Base-by-base conservation (phyloP, 2,113 vertebrate species). In the Ia io region DNA sequence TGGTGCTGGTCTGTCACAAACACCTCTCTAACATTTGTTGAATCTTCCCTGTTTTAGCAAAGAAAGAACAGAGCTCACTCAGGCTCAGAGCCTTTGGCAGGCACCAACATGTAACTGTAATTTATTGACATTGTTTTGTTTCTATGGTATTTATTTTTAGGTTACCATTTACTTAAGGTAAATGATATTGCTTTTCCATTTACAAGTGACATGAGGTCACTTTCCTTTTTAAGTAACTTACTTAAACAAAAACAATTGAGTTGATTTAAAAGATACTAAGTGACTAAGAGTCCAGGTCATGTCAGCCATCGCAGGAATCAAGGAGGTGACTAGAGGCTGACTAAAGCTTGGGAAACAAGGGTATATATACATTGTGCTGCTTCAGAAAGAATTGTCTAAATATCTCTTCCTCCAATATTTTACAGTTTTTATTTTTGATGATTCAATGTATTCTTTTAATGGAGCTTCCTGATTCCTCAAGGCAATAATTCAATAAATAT, bases 111-210 rank as follows among this genome's bases (percentile, higher is more conserved):
- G 80, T 74, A 23, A 53, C 30, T 84, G 18, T 84, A 71, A 87
- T 93, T 93, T 91, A 95, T 91, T 51, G 89, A 63, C 88, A 86
- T 95, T 95, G 85, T 97, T 96, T 97, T 90, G 91, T 97, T 97
- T 92, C 96, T 88, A 91, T 94, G 94, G 95, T 74, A 83, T 92
- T 97, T 97, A 97, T 97, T 97, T 97, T 97, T 97, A 95, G 95
- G 74, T 96, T 92, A 47, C 88, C 91, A 86, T 95, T 97, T 97
- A 95, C 94, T 97, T 95, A 95, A 95, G 94, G 95, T 91, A 95
- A 96, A 73, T 82, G 88, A 93, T 92, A 67, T 49, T 70, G 73
- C 63, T 95, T 97, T 95, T 95, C 94, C 94, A 96, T 65, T 94
- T 95, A 95, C 88, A 95, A 92, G 85, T 79, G 78, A 70, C 69